phyloP scores from a whole-genome alignment of 2,888 invertebrate genomes.

The Rotaria macrura region DNA sequence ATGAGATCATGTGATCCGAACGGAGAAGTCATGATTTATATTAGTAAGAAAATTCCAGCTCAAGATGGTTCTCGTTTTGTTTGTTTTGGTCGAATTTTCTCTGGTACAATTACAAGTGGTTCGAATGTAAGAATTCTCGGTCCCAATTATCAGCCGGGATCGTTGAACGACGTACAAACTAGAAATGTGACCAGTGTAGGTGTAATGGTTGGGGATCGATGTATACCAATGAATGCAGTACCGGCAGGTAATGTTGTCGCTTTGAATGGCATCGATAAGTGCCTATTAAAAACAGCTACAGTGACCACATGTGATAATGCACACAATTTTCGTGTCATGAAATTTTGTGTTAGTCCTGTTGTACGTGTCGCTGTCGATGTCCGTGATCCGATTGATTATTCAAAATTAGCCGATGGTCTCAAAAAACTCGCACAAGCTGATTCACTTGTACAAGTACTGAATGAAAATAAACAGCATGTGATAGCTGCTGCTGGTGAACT shows the following conservation, averaged over 20 bases:
- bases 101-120: constrained; percentile 66
- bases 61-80: constrained; percentile 99
- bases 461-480: constrained; percentile 98
- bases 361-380: constrained; percentile 98
- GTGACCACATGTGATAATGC: constrained; percentile 97
- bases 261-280: constrained; percentile 98
- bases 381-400: constrained; percentile 94
- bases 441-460: constrained; percentile 84
- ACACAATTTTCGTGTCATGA: constrained; percentile 77
- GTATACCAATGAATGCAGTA: constrained; percentile 96
- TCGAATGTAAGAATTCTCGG: constrained; percentile 86
- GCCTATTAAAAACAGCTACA: constrained; percentile 96
- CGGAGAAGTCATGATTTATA: constrained; percentile 99
- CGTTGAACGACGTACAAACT: no score
- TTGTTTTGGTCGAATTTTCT: constrained; percentile 98
- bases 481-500: constrained; percentile 98
- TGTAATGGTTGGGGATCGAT: constrained; percentile 99
- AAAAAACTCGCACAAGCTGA: constrained; percentile 98
- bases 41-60: constrained; percentile 99
- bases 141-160: constrained; percentile 84
- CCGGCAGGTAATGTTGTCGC: constrained; percentile 99
- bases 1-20: constrained; percentile 80
- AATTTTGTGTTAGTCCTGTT: constrained; percentile 98
- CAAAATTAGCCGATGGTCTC: constrained; percentile 91
- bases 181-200: constrained; percentile 59